phyloP scores from a whole-genome alignment of 1,140 invertebrate genomes.

The Theocolax elegans region DNA sequence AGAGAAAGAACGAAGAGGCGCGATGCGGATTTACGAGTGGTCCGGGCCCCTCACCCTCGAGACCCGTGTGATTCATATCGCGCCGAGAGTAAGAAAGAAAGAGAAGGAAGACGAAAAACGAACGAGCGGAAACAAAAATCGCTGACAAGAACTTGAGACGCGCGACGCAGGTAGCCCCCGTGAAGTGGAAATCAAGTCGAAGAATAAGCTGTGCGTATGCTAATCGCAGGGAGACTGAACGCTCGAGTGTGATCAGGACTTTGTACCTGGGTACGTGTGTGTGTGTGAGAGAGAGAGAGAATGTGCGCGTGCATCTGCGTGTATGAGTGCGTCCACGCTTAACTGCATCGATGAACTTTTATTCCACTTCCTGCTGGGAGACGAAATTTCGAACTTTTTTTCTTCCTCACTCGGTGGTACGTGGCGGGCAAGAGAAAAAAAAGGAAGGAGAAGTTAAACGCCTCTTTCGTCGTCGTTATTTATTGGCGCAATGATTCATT shows the following conservation, averaged over 20 bases:
- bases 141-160: conserved; percentile 35
- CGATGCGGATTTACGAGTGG: conserved; percentile 43
- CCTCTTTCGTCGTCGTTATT: conserved; percentile 44
- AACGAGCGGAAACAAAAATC: conserved; percentile 35
- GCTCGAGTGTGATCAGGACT: conserved; percentile 2
- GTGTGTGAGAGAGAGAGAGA: too few relatives aligned
- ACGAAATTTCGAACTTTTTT: conserved; percentile 32
- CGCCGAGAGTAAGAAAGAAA: background rate
- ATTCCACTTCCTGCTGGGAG: conserved; percentile 40
- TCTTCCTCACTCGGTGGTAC: background rate
- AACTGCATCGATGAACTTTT: conserved; percentile 42
- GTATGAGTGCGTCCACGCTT: conserved; percentile 28
- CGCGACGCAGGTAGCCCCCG: conserved; percentile 13
- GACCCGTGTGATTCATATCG: conserved; percentile 43
- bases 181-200: conserved; percentile 26
- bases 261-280: too few relatives aligned
- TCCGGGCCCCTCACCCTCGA: conserved; percentile 8
- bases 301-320: background rate
- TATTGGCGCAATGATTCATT: conserved; percentile 43
- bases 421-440: background rate
- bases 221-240: background rate
- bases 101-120: conserved; percentile 23
- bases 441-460: conserved; percentile 8
- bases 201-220: conserved; percentile 35
- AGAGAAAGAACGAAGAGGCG: too few relatives aligned